Percentiles rank a stretch among this genome's conserved stretches.
Evolutionary conservation across 2,797 vertebrate species (phyloP).

Genomic region (Cossypha polioptera): DNA sequence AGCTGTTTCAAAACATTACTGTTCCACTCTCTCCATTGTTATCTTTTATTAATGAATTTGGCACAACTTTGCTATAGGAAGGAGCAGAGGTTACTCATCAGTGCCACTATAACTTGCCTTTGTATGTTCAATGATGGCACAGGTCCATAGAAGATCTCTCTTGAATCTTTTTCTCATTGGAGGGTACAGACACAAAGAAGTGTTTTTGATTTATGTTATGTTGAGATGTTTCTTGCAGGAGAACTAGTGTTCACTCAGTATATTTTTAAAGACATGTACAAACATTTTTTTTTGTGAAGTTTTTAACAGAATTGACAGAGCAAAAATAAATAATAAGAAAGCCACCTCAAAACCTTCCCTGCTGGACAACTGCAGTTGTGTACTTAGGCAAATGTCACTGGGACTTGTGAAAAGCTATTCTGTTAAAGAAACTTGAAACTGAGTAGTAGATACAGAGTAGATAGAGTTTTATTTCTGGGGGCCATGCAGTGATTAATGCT

Average conservation of each 20-base stretch:
- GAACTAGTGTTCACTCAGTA: not conserved
- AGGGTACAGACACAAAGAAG: not conserved
- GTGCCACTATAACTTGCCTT: not conserved
- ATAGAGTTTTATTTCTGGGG: not conserved
- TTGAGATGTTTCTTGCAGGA: not conserved
- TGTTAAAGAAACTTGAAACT: not conserved
- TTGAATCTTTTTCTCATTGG: not conserved
- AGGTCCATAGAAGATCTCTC: not conserved
- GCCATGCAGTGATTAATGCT: not conserved
- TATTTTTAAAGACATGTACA: not conserved
- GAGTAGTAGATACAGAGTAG: not conserved
- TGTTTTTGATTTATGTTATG: not conserved
- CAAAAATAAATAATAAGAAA: not conserved
- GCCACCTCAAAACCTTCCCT: not conserved
- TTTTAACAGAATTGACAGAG: not conserved
- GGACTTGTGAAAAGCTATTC: not conserved
- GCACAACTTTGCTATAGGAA: not conserved
- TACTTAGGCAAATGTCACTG: not conserved
- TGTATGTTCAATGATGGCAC: not conserved
- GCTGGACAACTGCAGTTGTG: not conserved
- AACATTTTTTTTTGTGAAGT: not conserved
- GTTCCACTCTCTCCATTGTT: not conserved
- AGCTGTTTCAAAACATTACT: not conserved
- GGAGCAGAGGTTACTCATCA: not conserved
- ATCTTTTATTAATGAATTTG: not conserved